phyloP scores from a whole-genome alignment of 1,140 invertebrate species.

The Drosophila teissieri region DNA sequence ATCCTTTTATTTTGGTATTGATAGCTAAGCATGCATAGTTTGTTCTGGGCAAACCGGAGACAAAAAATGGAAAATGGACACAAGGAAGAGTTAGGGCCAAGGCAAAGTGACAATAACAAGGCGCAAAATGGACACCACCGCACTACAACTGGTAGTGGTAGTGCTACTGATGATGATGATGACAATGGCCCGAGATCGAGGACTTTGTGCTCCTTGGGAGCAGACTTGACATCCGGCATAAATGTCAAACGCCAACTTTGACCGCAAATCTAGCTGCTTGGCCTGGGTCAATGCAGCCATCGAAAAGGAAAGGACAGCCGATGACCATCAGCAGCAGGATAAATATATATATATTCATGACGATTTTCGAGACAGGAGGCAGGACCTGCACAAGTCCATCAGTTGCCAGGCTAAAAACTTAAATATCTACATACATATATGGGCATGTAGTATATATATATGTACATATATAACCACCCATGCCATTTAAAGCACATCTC shows the following conservation, averaged over 20 bases:
- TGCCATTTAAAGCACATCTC: conserved; percentile 19
- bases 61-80: neutral
- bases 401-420: conserved; percentile 12
- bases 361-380: conserved; percentile 1
- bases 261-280: conserved; percentile 63
- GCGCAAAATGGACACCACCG: conserved; percentile 56
- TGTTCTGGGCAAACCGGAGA: conserved; percentile 1
- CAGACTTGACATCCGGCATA: conserved; percentile 76
- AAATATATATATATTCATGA: conserved; percentile 67
- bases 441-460: neutral
- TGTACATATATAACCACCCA: too few species aligned
- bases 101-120: conserved; percentile 73
- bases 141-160: conserved; percentile 5
- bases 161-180: neutral
- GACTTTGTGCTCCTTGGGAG: conserved; percentile 21
- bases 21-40: conserved; percentile 47
- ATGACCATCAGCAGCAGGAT: conserved; percentile 21
- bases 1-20: conserved; percentile 43
- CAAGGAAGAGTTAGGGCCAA: conserved; percentile 27
- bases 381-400: conserved; percentile 17
- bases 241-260: conserved; percentile 81
- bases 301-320: conserved; percentile 19
- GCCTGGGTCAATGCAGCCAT: conserved; percentile 60
- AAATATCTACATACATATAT: conserved; percentile 1
- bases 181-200: conserved; percentile 54